These are phyloP conservation scores for Heliconius hortense DNA, from an alignment of 2,888 invertebrate species.

Conservation along the genomic window DNA sequence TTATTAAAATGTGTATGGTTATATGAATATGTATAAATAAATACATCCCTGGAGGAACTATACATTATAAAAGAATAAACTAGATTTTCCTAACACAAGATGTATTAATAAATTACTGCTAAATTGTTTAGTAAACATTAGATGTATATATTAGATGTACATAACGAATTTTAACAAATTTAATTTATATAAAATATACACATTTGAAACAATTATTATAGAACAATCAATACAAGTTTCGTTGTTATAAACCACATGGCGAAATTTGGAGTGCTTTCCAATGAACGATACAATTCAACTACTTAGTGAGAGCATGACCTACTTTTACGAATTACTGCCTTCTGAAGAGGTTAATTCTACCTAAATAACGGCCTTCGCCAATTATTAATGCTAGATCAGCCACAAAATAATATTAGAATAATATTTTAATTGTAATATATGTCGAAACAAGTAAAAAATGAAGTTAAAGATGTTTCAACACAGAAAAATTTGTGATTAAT, in stretches of 20 bases:
- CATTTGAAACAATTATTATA: not conserved
- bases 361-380: conserved; percentile 19
- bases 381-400: not conserved
- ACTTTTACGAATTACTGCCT: conserved; percentile 34
- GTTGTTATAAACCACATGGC: conserved; percentile 5
- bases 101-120: not conserved
- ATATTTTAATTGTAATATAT: not conserved
- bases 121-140: too few species aligned
- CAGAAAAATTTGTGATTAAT: conserved; percentile 19
- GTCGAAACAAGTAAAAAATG: not conserved
- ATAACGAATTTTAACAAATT: too few species aligned
- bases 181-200: too few species aligned
- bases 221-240: not conserved
- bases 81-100: not conserved
- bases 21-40: too few species aligned
- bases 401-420: not conserved
- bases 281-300: conserved; percentile 23
- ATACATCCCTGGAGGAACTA: too few species aligned
- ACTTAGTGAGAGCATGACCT: conserved; percentile 31
- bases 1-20: too few species aligned
- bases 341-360: conserved; percentile 32
- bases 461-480: not conserved
- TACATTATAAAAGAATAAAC: not conserved
- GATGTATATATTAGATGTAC: too few species aligned
- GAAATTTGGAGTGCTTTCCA: conserved; percentile 18